A percentile compares a stretch with the other conserved stretches of the same genome.
These are phyloP conservation scores for Chydorus sphaericus DNA, from an alignment of 2,888 invertebrate species.

Conservation along the genomic window DNA sequence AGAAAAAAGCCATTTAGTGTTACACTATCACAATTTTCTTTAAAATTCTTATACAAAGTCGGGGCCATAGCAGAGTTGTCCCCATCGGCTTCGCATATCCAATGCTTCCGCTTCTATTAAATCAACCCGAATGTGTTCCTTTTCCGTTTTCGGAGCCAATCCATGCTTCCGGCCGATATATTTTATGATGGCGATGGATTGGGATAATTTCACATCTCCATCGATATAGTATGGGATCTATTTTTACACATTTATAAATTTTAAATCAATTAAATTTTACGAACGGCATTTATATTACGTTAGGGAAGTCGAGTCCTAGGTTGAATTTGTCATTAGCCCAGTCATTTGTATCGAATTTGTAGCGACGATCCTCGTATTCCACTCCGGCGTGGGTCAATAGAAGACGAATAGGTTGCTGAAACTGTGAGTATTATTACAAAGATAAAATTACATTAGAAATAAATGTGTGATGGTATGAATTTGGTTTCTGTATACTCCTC, in stretches of 20 bases:
- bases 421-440: too few relatives aligned
- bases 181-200: slow-evolving; percentile 31
- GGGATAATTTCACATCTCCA: slow-evolving; percentile 31
- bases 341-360: slow-evolving; percentile 28
- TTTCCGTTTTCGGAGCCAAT: slow-evolving; percentile 28
- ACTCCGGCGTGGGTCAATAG: slow-evolving; percentile 31
- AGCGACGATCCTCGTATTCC: slow-evolving; percentile 31
- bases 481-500: too few relatives aligned
- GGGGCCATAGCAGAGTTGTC: slow-evolving; percentile 27
- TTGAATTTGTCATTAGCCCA: slow-evolving; percentile 27
- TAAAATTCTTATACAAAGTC: slow-evolving; percentile 25
- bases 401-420: slow-evolving; percentile 32
- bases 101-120: slow-evolving; percentile 28
- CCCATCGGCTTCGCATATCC: slow-evolving; percentile 29
- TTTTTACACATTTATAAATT: neutral
- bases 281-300: slow-evolving; percentile 22
- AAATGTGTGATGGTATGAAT: too few relatives aligned
- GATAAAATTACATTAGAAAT: too few relatives aligned
- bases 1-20: neutral
- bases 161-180: slow-evolving; percentile 31
- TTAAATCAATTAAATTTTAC: neutral
- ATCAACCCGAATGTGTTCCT: slow-evolving; percentile 28
- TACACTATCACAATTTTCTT: neutral
- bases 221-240: slow-evolving; percentile 33
- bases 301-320: slow-evolving; percentile 29